Conservation (phyloP, 2,888 invertebrate species). For the Bruchidius siliquastri region DNA sequence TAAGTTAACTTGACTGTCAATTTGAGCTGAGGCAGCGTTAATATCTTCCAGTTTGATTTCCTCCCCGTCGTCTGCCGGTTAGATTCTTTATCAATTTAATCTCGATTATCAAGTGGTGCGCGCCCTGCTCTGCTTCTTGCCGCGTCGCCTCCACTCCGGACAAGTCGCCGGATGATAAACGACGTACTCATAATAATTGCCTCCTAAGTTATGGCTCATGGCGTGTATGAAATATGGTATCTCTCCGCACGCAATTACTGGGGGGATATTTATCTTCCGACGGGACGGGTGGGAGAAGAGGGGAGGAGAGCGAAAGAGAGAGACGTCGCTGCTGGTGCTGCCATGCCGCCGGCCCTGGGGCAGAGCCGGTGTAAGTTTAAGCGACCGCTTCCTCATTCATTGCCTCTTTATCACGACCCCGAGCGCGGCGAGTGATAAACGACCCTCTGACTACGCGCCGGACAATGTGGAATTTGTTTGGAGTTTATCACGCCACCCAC, state of each 20-base stretch:
- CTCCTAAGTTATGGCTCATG: slow-evolving; percentile 57
- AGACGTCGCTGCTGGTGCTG: not conserved
- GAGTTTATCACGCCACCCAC: slow-evolving; percentile 41
- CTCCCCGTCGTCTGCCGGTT: slow-evolving; percentile 9
- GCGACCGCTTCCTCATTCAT: slow-evolving; percentile 40
- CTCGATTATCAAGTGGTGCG: slow-evolving; percentile 39
- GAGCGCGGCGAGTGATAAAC: slow-evolving; percentile 31
- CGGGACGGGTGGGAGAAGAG: slow-evolving; percentile 36
- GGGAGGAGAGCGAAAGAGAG: slow-evolving; percentile 19
- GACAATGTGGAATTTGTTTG: slow-evolving; percentile 45
- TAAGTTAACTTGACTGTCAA: slow-evolving; percentile 15
- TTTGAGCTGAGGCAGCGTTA: slow-evolving; percentile 15
- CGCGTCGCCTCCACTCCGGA: slow-evolving; percentile 25
- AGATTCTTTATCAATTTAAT: slow-evolving; percentile 45
- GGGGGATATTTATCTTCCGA: slow-evolving; percentile 51
- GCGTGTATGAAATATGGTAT: slow-evolving; percentile 57
- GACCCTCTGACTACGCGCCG: slow-evolving; percentile 39
- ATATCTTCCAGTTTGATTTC: slow-evolving; percentile 17
- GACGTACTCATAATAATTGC: slow-evolving; percentile 58
- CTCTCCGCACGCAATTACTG: slow-evolving; percentile 56
- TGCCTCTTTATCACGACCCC: slow-evolving; percentile 38
- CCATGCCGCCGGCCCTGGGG: slow-evolving; percentile 11
- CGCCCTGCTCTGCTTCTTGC: not conserved
- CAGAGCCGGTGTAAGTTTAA: slow-evolving; percentile 30
- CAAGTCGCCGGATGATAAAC: slow-evolving; percentile 50